Conservation (phyloP, 2,113 vertebrate species). For the Tautogolabrus adspersus region DNA sequence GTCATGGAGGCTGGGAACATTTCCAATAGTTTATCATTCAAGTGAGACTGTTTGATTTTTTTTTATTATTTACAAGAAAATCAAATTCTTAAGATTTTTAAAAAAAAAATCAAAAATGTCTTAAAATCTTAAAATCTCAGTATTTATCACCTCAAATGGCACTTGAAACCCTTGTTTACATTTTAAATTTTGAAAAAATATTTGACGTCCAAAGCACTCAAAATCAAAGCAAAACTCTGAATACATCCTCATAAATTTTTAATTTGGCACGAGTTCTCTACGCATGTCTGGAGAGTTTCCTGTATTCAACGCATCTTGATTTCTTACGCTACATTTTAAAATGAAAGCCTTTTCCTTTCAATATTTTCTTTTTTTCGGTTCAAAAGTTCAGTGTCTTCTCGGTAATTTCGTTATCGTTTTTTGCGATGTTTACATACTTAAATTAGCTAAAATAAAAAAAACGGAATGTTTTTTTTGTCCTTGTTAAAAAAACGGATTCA, state of each 20-base stretch:
- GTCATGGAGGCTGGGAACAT: conserved; percentile 42
- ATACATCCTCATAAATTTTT: conserved; percentile 66
- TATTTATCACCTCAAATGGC: too few species aligned
- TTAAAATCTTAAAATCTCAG: too few species aligned
- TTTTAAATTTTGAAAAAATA: conserved; percentile 5
- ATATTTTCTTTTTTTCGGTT: background rate
- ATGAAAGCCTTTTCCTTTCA: conserved; percentile 12
- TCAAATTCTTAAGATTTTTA: too few species aligned
- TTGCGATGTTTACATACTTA: too few species aligned
- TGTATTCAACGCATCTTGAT: background rate
- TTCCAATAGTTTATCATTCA: conserved; percentile 42
- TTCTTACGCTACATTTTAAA: conserved; percentile 42
- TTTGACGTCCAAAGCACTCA: background rate
- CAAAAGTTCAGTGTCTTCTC: background rate
- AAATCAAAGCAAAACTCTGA: conserved; percentile 21
- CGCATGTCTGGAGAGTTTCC: conserved; percentile 37
- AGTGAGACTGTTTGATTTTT: background rate
- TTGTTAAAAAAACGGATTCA: background rate
- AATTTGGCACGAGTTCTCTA: conserved; percentile 47
- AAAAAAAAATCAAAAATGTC: too few species aligned
- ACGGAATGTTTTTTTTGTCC: background rate
- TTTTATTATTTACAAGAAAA: too few species aligned
- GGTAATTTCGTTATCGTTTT: too few species aligned
- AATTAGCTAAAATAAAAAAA: too few species aligned
- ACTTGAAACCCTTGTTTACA: conserved; percentile 1